Conservation (phyloP, 2,888 invertebrate species). For the Apamea epomidion region DNA sequence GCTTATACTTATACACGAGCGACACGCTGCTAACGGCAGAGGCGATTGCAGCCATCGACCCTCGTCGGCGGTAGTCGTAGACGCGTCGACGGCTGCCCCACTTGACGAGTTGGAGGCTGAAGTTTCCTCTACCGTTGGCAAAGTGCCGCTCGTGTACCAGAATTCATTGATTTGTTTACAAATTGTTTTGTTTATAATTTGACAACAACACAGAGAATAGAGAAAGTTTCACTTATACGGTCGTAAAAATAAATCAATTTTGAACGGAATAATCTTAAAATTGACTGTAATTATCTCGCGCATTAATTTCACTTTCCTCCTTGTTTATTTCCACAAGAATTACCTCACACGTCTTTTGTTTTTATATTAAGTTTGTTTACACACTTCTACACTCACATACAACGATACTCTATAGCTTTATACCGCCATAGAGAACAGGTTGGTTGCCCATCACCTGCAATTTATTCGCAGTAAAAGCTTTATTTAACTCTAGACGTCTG, state of each 20-base stretch:
- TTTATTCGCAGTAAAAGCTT: conserved; percentile 44
- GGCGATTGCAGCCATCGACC: background rate
- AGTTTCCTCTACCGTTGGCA: background rate
- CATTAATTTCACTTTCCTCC: conserved; percentile 19
- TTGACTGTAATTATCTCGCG: conserved; percentile 15
- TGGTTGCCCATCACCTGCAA: conserved; percentile 8
- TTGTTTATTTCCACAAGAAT: background rate
- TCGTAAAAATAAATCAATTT: conserved; percentile 45
- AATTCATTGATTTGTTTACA: background rate
- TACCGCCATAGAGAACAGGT: conserved; percentile 12
- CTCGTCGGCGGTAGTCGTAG: background rate
- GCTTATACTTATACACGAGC: too few relatives aligned
- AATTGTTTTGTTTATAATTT: background rate
- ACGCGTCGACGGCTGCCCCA: background rate
- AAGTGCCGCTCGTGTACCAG: background rate
- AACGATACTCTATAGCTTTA: background rate
- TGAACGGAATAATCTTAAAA: background rate
- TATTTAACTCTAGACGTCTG: conserved; percentile 16
- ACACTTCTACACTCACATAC: too few relatives aligned
- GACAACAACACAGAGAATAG: background rate
- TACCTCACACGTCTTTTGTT: background rate
- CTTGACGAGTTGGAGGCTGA: background rate
- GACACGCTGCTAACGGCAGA: background rate
- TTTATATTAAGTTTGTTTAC: too few relatives aligned
- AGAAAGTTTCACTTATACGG: conserved; percentile 28